phyloP scores from a whole-genome alignment of 2,113 vertebrate species.

The Actinemys pallida region DNA sequence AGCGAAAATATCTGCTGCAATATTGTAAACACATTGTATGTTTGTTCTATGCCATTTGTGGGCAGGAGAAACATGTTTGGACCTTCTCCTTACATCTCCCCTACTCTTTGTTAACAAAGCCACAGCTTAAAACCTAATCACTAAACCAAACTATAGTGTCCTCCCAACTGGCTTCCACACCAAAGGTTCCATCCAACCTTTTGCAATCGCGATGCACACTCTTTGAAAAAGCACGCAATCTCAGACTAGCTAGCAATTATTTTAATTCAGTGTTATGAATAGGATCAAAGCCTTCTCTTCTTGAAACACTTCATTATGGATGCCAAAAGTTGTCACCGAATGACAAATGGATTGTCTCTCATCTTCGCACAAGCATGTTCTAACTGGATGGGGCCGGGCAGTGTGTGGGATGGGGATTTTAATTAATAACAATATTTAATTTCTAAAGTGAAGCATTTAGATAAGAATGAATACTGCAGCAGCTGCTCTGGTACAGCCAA shows the following conservation, averaged over 20 bases:
- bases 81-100: slow-evolving; percentile 10
- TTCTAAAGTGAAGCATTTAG: slow-evolving; percentile 46
- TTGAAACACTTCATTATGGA: slow-evolving; percentile 53
- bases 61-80: accelerated
- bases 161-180: neutral
- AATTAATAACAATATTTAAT: slow-evolving; percentile 72
- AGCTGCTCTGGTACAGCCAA: neutral
- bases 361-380: slow-evolving; percentile 8
- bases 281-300: slow-evolving; percentile 69
- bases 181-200: slow-evolving; percentile 50
- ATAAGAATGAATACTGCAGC: neutral
- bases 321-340: slow-evolving; percentile 65
- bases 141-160: slow-evolving; percentile 24
- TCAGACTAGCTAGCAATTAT: slow-evolving; percentile 66
- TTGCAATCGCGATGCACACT: slow-evolving; percentile 38
- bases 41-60: neutral
- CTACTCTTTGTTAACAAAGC: slow-evolving; percentile 11
- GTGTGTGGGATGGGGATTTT: slow-evolving; percentile 49
- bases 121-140: slow-evolving; percentile 18
- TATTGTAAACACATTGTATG: neutral
- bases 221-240: slow-evolving; percentile 59
- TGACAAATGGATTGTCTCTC: slow-evolving; percentile 57
- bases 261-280: slow-evolving; percentile 66
- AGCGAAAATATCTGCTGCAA: accelerated
- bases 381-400: slow-evolving; percentile 36